Evolutionary conservation across 2,888 invertebrate genomes (phyloP).

Genomic region (Plagiodera versicolora): DNA sequence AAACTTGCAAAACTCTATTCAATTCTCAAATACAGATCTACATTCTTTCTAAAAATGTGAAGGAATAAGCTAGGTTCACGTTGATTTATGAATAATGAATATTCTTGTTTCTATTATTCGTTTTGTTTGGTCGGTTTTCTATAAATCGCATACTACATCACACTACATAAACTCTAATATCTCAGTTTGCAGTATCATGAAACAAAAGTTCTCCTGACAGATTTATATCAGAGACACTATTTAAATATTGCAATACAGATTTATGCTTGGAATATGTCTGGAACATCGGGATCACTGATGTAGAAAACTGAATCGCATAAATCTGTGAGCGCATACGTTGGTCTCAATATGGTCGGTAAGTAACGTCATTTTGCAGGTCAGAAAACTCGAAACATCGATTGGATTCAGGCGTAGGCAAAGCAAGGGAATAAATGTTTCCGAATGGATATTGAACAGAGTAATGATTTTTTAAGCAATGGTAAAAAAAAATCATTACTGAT

Average conservation of each 20-base stretch:
- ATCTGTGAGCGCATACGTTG: slow-evolving; percentile 11
- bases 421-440: no score
- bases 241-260: slow-evolving; percentile 34
- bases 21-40: no score
- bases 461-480: no score
- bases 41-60: no score
- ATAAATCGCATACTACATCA: not conserved
- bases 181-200: not conserved
- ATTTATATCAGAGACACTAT: slow-evolving; percentile 19
- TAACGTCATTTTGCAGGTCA: not conserved
- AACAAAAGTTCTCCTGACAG: slow-evolving; percentile 8
- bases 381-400: not conserved
- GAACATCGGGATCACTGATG: not conserved
- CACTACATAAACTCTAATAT: not conserved
- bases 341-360: not conserved
- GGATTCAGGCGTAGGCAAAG: no score
- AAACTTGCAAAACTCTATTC: no score
- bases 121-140: not conserved
- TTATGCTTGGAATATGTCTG: slow-evolving; percentile 28
- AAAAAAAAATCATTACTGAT: no score
- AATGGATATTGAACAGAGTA: no score
- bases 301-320: slow-evolving; percentile 8
- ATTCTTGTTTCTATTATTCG: no score
- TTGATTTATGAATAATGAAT: no score
- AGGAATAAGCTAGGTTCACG: no score